Percentiles rank a stretch among this genome's conserved stretches.
Evolutionary conservation across 2,797 vertebrate species (phyloP).

Genomic region (Myoxocephalus aenaeus): DNA sequence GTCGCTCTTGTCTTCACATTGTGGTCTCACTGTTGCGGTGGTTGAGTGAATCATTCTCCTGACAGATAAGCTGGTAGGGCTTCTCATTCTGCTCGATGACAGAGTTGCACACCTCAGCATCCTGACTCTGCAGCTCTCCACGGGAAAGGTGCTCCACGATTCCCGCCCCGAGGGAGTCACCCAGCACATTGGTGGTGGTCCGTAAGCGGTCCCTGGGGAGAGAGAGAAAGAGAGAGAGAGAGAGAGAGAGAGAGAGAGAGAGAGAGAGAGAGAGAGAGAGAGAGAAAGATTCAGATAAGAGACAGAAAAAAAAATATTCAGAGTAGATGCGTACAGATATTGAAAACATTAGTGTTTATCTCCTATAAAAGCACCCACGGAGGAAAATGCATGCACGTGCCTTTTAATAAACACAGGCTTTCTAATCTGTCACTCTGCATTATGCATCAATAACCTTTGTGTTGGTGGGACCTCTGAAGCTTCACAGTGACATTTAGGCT

Average conservation of each 20-base stretch:
- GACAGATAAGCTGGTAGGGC: conserved; percentile 89
- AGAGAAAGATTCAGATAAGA: conserved; percentile 23
- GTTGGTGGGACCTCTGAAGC: conserved; percentile 69
- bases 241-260: conserved; percentile 52
- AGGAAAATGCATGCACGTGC: background rate
- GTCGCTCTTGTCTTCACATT: conserved; percentile 79
- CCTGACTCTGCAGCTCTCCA: conserved; percentile 88
- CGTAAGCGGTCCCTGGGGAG: conserved; percentile 91
- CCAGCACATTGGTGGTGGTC: conserved; percentile 95
- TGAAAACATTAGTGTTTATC: background rate
- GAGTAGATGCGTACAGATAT: background rate
- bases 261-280: conserved; percentile 52
- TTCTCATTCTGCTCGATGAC: conserved; percentile 88
- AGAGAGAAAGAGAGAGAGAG: conserved; percentile 44
- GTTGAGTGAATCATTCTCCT: conserved; percentile 84
- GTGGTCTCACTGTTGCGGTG: conserved; percentile 87
- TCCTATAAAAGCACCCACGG: background rate
- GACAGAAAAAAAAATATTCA: background rate
- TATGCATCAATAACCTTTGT: conserved; percentile 84
- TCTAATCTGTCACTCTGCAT: conserved; percentile 72
- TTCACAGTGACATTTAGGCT: conserved; percentile 82
- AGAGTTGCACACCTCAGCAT: conserved; percentile 88
- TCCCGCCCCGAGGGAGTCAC: conserved; percentile 93
- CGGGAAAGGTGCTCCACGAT: conserved; percentile 94
- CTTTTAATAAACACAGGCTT: conserved; percentile 23